These are phyloP conservation scores for Nicator chloris DNA, from an alignment of 2,113 vertebrate genomes.

Conservation along the genomic window DNA sequence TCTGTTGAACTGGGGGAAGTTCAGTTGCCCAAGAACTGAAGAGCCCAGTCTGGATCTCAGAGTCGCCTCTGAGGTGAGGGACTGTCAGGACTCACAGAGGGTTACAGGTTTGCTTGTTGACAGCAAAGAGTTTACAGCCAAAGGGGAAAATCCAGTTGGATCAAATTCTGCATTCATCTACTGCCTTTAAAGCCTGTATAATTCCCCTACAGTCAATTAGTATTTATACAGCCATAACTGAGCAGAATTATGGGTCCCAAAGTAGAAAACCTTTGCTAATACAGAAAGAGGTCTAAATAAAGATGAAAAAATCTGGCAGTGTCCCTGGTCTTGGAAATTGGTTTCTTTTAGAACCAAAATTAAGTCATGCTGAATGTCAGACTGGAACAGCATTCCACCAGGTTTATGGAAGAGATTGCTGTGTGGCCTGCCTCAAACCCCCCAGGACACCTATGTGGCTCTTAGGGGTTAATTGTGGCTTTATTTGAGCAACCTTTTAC, in stretches of 20 bases:
- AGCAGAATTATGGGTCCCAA: neutral
- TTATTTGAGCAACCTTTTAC: neutral
- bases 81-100: neutral
- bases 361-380: constrained; percentile 2
- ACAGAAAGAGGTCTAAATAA: neutral
- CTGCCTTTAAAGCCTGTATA: neutral
- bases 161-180: neutral
- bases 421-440: neutral
- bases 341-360: constrained; percentile 25
- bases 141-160: neutral
- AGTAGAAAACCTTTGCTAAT: neutral
- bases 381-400: neutral
- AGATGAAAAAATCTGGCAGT: neutral
- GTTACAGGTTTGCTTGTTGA: neutral
- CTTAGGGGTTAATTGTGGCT: neutral
- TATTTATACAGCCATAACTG: neutral
- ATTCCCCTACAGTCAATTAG: neutral
- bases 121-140: neutral
- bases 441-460: neutral
- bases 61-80: neutral
- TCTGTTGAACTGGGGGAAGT: neutral
- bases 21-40: neutral
- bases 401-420: neutral
- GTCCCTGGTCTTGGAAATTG: neutral
- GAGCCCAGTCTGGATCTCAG: neutral